phyloP scores from a whole-genome alignment of 2,888 invertebrate genomes.

The Subacronicta megacephala region DNA sequence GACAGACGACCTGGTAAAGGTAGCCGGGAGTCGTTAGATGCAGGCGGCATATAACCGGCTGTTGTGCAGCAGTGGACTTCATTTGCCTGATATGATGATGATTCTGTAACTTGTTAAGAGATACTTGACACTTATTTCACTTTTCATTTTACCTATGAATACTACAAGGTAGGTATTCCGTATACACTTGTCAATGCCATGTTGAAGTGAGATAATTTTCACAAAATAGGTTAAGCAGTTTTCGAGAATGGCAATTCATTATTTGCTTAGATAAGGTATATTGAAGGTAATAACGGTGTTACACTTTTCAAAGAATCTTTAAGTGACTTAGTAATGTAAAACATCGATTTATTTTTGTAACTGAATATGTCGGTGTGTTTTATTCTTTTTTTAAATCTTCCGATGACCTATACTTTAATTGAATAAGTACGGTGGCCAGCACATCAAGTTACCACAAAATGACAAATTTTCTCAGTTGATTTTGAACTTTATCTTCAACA shows the following conservation, averaged over 20 bases:
- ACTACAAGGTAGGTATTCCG: background rate
- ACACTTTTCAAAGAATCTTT: constrained; percentile 5
- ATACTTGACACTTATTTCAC: no score
- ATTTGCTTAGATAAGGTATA: constrained; percentile 39
- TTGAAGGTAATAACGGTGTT: constrained; percentile 4
- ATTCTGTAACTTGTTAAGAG: no score
- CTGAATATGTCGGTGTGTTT: background rate
- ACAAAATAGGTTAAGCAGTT: constrained; percentile 19
- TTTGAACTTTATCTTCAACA: no score
- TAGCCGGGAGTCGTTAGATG: no score
- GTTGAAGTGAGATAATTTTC: constrained; percentile 13
- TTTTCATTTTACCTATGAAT: background rate
- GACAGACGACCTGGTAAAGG: no score
- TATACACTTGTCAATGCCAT: constrained; percentile 1
- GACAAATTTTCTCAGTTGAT: no score
- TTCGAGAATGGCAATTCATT: constrained; percentile 20
- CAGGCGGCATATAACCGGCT: no score
- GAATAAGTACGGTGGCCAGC: no score
- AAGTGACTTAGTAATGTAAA: background rate
- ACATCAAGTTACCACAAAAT: no score
- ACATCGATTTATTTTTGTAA: background rate
- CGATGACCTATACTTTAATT: background rate
- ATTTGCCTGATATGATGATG: no score
- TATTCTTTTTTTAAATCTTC: background rate
- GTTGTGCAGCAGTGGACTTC: no score